Base-by-base conservation (phyloP, 2,888 invertebrate species). In the Temnothorax unifasciatus region DNA sequence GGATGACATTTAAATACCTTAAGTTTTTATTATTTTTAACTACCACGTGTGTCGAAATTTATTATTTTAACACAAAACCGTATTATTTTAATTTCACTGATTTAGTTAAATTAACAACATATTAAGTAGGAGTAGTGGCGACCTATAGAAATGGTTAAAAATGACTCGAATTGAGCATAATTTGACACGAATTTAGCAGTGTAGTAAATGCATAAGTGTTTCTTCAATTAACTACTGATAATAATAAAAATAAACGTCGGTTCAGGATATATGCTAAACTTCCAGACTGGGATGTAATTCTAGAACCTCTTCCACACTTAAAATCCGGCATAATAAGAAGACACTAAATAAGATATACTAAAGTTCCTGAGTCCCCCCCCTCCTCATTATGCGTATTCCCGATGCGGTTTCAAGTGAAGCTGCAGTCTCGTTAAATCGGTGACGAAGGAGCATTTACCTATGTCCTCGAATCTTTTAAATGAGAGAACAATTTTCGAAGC, bases 381-480 rank as follows among this genome's bases (percentile, higher is more conserved):
- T 6, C 38, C n/a, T 15, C 3, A 52, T 71, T 71, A 82, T 69
- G 83, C 82, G 61, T 88, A 89, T 74, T 85, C 38, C 57, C 38
- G 75, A 76, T 38, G 54, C 77, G 54, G 21, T 57, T 77, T 57
- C n/a, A 41, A 52, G 29, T 52, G 15, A 29, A 41, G 29, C 15
- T 29, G 38, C 41, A 18, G 38, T 6, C 75, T 82, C 82, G 76
- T 83, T 77, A 86, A 88, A 82, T 79, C 81, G 79, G 50, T 59
- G 82, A 77, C 83, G 84, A 90, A 84, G 83, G 85, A 88, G 84
- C 89, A 85, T 88, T 88, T 86, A 87, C 88, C 87, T 88, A 88
- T 84, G 88, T 88, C 90, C 90, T 88, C 85, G 89, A 86, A 79
- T 25, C 77, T 77, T 73, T 85, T 81, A 59, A 87, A 86, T 64